phyloP scores from a whole-genome alignment of 2,797 vertebrate genomes.

The Hydrocynus forskahlii region DNA sequence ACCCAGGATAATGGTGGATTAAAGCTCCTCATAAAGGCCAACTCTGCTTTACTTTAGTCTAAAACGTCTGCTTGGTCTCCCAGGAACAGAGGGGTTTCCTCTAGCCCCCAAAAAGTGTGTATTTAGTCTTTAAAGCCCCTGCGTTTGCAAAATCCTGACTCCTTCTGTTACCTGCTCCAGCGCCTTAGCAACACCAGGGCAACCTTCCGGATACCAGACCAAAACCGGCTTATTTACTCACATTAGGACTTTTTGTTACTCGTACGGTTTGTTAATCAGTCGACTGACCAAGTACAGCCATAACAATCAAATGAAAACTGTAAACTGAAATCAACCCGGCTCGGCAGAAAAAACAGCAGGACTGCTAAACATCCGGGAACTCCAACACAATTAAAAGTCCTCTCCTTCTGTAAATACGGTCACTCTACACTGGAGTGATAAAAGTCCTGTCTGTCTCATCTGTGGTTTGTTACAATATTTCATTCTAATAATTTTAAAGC shows the following conservation, averaged over 20 bases:
- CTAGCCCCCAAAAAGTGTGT: neutral
- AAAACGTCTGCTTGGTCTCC: neutral
- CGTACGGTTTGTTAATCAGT: neutral
- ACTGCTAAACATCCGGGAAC: neutral
- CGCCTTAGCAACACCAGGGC: neutral
- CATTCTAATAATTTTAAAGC: neutral
- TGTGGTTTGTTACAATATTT: too few species aligned
- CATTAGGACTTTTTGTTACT: neutral
- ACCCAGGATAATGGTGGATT: neutral
- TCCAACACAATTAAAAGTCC: constrained; percentile 25
- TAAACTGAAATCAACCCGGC: neutral
- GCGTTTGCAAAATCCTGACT: neutral
- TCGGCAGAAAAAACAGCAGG: neutral
- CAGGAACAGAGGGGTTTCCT: neutral
- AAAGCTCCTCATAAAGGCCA: neutral
- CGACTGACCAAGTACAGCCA: neutral
- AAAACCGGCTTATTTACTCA: neutral
- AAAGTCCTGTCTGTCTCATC: too few species aligned
- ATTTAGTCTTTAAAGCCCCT: neutral
- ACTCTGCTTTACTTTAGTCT: neutral
- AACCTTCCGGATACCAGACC: neutral
- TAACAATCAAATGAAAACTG: too few species aligned
- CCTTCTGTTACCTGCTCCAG: neutral
- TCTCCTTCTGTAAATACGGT: neutral
- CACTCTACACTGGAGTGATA: too few species aligned